Evolutionary conservation across 53 echinoderm and acorn worm species (phyloP), one percentile per base, ranked within the genome.

Genomic region (Echinometra lucunter): DNA sequence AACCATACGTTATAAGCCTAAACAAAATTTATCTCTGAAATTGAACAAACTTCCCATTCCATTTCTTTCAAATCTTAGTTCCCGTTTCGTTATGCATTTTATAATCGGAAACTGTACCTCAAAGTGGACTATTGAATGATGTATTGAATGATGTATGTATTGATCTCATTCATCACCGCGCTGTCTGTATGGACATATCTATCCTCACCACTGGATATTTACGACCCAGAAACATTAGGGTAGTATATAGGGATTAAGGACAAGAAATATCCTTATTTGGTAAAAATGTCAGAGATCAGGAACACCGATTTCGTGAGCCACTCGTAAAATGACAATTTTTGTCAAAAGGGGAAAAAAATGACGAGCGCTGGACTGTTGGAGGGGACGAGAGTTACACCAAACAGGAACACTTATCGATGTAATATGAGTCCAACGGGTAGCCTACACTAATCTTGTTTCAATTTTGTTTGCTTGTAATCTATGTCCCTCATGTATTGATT

Each of bases 251-350:
- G 78, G 78, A 38, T 85, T 83, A 47, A 45, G 28, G 47, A 83
- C 45, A 6, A 49, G 49, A 83, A 45, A 45, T 11, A n/a, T 83
- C 83, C 83, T 47, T 83, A 83, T 83, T 83, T 83, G 83, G 83
- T 83, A 27, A 83, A 83, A n/a, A 83, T 83, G 83, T 83, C 83
- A 45, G 83, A 83, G 49, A 49, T 83, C 45, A 83, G 83, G 45
- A 47, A 49, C 19, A 83, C 38, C 5, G 75, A n/a, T 47, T 47
- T 83, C 83, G n/a, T n/a, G 83, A 83, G 35, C 83, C 83, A 83
- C 45, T 83, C 83, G 83, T 83, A 47, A 83, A 83, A 83, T 83
- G 45, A 83, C 83, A 49, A 47, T 83, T 83, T 63, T 83, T 83
- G 83, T 45, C 75, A 28, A 53, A n/a, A 82, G 83, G 49, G 75